phyloP scores from a whole-genome alignment of 2,797 vertebrate species.

The Ceyx erithaca region DNA sequence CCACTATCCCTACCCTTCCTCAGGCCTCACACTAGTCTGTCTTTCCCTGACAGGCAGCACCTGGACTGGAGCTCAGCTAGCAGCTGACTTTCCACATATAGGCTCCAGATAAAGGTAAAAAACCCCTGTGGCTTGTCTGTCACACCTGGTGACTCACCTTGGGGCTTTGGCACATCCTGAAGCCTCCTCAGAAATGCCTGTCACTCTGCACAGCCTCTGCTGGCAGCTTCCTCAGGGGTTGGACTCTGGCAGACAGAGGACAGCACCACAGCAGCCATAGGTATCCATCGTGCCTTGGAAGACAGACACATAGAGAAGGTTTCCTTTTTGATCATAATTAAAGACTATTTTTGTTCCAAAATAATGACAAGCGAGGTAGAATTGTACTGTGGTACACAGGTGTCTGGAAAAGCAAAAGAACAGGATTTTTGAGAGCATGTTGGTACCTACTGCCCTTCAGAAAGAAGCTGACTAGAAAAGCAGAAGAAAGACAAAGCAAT shows the following conservation, averaged over 20 bases:
- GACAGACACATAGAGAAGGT: not conserved
- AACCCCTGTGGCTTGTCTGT: not conserved
- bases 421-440: not conserved
- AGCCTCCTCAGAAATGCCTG: constrained; percentile 19
- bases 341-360: not conserved
- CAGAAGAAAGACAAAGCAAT: not conserved
- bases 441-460: not conserved
- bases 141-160: constrained; percentile 13
- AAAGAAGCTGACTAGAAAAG: constrained; percentile 24
- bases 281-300: not conserved
- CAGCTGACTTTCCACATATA: not conserved
- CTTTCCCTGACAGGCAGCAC: accelerated
- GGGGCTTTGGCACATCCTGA: not conserved
- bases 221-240: constrained; percentile 14
- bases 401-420: not conserved
- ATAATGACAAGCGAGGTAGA: not conserved
- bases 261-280: not conserved
- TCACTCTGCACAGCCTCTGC: constrained; percentile 22
- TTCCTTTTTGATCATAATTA: constrained; percentile 9
- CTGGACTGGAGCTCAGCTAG: accelerated
- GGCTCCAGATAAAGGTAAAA: not conserved
- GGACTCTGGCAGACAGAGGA: not conserved
- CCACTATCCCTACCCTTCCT: not conserved
- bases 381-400: not conserved
- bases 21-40: not conserved